Evolutionary conservation across 2,888 invertebrate genomes (phyloP), one percentile per base, ranked within the genome.

Genomic region (Drosophila suboccidentalis): DNA sequence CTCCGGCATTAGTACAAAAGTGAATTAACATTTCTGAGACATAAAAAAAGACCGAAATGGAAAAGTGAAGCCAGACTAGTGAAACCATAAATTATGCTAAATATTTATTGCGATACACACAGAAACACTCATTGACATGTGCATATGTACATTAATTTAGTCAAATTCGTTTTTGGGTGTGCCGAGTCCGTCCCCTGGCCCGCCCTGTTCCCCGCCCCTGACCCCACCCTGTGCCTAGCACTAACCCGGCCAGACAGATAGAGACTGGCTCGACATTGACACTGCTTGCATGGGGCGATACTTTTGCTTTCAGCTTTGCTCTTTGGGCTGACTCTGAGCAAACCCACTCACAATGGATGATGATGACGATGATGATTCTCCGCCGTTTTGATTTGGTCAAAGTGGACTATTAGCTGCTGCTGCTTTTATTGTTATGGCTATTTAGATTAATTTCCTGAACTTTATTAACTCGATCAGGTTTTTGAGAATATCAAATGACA

Each of bases 11-110:
- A 47, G 47, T 43, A 39, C 4, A 39, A 43, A 26, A 47, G 41
- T 46, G 47, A 58, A 29, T 62, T 47, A 36, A 58, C 34, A 49
- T 59, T 53, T 68, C 9, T 58, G 46, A 8, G 11, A 15, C 32
- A 51, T 65, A 34, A 54, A 65, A 68, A 26, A 8, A 29, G 29
- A 58, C 15, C 39, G 54, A 68, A 70, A 50, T 36, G 36, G 15
- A 47, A 66, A 19, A 13, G 39, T 46, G 71, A 76, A 60, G 71
- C 13, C 41, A 22, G 41, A 5, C 63, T 32, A 76, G 65, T 71
- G 78, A 70, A 62, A 73, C 75, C 61, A 86, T 86, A 86, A 86
- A 89, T 87, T 84, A 89, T 89, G 89, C 89, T 76, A 88, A 86
- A 82, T 72, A 66, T 72, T 66, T 72, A 68, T 78, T 57, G 71